Conservation (phyloP, 2,888 invertebrate genomes). For the Caenorhabditis afra region DNA sequence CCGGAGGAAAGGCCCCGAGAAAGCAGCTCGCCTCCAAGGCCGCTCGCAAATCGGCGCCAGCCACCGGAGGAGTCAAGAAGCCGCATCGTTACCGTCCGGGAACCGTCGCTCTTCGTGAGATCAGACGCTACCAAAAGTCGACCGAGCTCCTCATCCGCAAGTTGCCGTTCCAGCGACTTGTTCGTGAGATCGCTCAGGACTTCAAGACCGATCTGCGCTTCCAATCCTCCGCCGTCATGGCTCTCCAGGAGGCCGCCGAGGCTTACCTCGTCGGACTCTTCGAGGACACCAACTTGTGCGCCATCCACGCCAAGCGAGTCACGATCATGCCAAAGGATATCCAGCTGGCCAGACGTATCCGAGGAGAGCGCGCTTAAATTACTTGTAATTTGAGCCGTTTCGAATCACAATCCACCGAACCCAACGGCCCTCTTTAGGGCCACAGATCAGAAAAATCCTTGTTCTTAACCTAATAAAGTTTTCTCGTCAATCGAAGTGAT, state of each 20-base stretch:
- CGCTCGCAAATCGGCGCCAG: slow-evolving; percentile 91
- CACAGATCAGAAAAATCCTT: slow-evolving; percentile 56
- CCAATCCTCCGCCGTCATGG: slow-evolving; percentile 95
- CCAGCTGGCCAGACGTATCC: slow-evolving; percentile 39
- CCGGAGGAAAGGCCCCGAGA: slow-evolving; percentile 72
- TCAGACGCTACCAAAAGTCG: slow-evolving; percentile 95
- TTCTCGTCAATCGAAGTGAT: no score
- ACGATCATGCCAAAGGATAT: slow-evolving; percentile 97
- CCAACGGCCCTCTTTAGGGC: slow-evolving; percentile 76
- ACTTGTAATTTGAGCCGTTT: slow-evolving; percentile 24
- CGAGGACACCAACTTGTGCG: slow-evolving; percentile 95
- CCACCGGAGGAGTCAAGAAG: slow-evolving; percentile 95
- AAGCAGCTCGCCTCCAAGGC: slow-evolving; percentile 74
- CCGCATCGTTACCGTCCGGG: slow-evolving; percentile 96
- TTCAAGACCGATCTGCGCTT: slow-evolving; percentile 85
- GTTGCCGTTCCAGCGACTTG: slow-evolving; percentile 88
- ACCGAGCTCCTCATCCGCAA: slow-evolving; percentile 86
- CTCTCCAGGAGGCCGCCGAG: slow-evolving; percentile 88
- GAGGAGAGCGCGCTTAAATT: slow-evolving; percentile 39
- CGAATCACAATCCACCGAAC: slow-evolving; percentile 58
- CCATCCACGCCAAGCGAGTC: slow-evolving; percentile 95
- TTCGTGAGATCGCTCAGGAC: slow-evolving; percentile 77
- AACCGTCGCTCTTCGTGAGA: slow-evolving; percentile 95
- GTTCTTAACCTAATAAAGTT: not conserved
- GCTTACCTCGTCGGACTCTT: slow-evolving; percentile 91